phyloP scores from a whole-genome alignment of 2,113 vertebrate genomes.

The Istiophorus platypterus region DNA sequence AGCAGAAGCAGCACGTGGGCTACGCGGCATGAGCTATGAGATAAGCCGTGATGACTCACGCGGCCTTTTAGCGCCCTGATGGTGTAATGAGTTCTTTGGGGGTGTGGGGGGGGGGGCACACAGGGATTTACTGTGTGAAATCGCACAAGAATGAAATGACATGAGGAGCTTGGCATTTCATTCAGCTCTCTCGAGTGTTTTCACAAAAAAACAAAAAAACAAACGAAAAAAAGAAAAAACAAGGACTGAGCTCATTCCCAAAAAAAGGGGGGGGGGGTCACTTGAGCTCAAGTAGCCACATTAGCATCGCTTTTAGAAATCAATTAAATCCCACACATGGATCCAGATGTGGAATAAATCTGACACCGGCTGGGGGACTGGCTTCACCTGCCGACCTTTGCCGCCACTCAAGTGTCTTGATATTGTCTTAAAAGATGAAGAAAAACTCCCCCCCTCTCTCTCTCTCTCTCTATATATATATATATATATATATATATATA shows the following conservation, averaged over 20 bases:
- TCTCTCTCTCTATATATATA: too few relatives aligned
- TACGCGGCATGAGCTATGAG: slow-evolving; percentile 39
- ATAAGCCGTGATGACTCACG: slow-evolving; percentile 78
- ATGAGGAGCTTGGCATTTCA: slow-evolving; percentile 71
- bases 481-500: too few relatives aligned
- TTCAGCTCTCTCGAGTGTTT: slow-evolving; percentile 48
- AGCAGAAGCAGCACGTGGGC: slow-evolving; percentile 72
- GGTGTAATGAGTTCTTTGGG: slow-evolving; percentile 70
- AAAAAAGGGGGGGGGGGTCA: too few relatives aligned
- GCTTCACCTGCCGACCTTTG: too few relatives aligned
- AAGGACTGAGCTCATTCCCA: slow-evolving; percentile 51
- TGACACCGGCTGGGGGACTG: not conserved
- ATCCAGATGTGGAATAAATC: not conserved
- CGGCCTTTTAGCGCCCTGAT: slow-evolving; percentile 71
- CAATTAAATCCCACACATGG: not conserved
- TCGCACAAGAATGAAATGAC: slow-evolving; percentile 61
- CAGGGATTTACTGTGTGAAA: slow-evolving; percentile 53
- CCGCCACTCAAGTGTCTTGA: not conserved
- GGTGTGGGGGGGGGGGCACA: too few relatives aligned
- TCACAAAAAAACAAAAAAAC: not conserved
- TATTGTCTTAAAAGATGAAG: not conserved
- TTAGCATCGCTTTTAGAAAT: not conserved
- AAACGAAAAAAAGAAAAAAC: not conserved
- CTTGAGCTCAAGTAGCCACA: not conserved
- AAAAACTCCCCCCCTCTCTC: too few relatives aligned